phyloP scores from a whole-genome alignment of 1,140 invertebrate species.

The Melanaphis sacchari region DNA sequence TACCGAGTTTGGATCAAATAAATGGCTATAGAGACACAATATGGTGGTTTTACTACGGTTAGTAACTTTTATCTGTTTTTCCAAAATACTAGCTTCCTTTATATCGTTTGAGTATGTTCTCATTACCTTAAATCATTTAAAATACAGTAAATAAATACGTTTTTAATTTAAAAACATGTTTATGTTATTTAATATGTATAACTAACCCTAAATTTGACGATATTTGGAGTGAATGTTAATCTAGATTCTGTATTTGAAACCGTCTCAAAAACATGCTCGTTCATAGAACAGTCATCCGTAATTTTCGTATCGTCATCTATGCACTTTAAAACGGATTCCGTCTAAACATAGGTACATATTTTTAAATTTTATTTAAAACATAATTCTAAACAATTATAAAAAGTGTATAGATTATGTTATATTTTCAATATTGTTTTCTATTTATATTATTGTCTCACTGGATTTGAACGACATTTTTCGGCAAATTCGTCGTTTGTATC shows the following conservation, averaged over 20 bases:
- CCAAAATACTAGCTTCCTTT: background rate
- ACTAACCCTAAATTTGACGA: background rate
- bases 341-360: background rate
- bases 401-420: background rate
- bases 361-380: background rate
- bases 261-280: background rate
- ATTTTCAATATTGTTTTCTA: background rate
- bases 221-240: background rate
- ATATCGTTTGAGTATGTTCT: background rate
- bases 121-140: background rate
- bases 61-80: background rate
- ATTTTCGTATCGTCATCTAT: background rate
- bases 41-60: slow-evolving; percentile 28
- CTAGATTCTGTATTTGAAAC: background rate
- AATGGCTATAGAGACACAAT: slow-evolving; percentile 22
- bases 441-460: background rate
- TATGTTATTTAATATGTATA: background rate
- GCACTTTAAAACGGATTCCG: background rate
- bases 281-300: background rate
- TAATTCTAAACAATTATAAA: background rate
- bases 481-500: background rate
- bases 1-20: slow-evolving; percentile 26
- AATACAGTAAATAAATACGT: background rate
- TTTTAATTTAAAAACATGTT: background rate
- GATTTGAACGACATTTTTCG: background rate